Evolutionary conservation across 2,888 invertebrate species (phyloP).

Genomic region (Mechanitis messenoides): DNA sequence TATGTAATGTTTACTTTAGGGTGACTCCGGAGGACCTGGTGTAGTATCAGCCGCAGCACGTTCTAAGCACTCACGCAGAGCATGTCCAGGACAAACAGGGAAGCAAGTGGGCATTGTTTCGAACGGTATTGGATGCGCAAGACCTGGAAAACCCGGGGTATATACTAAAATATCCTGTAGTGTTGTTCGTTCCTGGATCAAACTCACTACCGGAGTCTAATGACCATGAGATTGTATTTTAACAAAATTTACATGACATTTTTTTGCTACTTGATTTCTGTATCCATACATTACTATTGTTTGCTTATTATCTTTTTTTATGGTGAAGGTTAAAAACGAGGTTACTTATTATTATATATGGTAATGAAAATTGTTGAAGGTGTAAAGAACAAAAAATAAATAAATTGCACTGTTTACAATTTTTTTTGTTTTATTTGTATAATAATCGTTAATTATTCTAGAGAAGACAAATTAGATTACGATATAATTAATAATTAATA

Average conservation of each 20-base stretch:
- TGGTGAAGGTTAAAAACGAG: too few relatives aligned
- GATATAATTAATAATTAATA: too few relatives aligned
- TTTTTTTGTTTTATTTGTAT: too few relatives aligned
- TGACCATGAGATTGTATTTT: background rate
- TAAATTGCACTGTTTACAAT: too few relatives aligned
- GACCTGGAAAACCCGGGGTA: slow-evolving; percentile 39
- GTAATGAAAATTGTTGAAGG: too few relatives aligned
- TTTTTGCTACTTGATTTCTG: background rate
- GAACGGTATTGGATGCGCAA: slow-evolving; percentile 44
- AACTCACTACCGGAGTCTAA: slow-evolving; percentile 25
- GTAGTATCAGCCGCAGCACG: slow-evolving; percentile 22
- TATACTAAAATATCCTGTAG: slow-evolving; percentile 38
- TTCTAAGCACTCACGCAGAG: background rate
- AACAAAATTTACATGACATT: background rate
- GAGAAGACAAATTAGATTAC: too few relatives aligned
- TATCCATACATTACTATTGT: too few relatives aligned
- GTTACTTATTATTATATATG: too few relatives aligned
- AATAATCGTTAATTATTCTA: too few relatives aligned
- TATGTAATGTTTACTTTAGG: slow-evolving; percentile 21
- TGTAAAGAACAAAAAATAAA: too few relatives aligned
- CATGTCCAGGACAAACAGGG: slow-evolving; percentile 11
- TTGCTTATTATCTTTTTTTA: too few relatives aligned
- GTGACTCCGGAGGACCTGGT: slow-evolving; percentile 42
- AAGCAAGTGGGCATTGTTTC: slow-evolving; percentile 42
- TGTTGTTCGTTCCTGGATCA: slow-evolving; percentile 35